Conservation (phyloP, 1,140 invertebrate genomes). For the Himalopsyche phryganea region DNA sequence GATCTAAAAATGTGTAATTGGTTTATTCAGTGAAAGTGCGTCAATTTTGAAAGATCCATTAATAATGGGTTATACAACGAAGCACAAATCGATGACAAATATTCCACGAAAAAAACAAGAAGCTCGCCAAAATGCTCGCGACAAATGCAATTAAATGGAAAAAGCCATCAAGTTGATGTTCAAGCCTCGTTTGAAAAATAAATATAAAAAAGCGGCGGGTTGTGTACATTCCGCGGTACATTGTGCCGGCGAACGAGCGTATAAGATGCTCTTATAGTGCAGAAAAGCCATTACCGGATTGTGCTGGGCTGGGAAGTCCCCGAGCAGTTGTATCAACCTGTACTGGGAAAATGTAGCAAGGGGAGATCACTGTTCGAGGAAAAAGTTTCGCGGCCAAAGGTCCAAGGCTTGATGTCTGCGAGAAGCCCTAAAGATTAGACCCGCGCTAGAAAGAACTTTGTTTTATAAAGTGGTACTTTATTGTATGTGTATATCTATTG, state of each 20-base stretch:
- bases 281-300: constrained; percentile 27
- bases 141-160: constrained; percentile 10
- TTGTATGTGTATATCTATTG: too few species aligned
- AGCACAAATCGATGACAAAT: too few species aligned
- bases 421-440: constrained; percentile 15
- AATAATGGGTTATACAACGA: too few species aligned
- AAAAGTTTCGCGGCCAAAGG: constrained; percentile 11
- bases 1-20: too few species aligned
- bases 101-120: too few species aligned
- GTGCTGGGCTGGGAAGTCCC: constrained; percentile 20
- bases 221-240: neutral
- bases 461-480: too few species aligned
- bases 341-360: constrained; percentile 1
- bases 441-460: constrained; percentile 12
- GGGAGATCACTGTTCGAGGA: neutral
- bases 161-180: constrained; percentile 6
- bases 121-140: neutral
- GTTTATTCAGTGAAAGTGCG: too few species aligned
- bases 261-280: constrained; percentile 13
- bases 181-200: constrained; percentile 10
- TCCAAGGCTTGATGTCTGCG: constrained; percentile 16
- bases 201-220: constrained; percentile 3
- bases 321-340: constrained; percentile 17
- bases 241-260: neutral
- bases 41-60: too few species aligned